Percentiles rank a stretch among this genome's conserved stretches.
Evolutionary conservation across 2,888 invertebrate species (phyloP).

Genomic region (Microplitis manilae): DNA sequence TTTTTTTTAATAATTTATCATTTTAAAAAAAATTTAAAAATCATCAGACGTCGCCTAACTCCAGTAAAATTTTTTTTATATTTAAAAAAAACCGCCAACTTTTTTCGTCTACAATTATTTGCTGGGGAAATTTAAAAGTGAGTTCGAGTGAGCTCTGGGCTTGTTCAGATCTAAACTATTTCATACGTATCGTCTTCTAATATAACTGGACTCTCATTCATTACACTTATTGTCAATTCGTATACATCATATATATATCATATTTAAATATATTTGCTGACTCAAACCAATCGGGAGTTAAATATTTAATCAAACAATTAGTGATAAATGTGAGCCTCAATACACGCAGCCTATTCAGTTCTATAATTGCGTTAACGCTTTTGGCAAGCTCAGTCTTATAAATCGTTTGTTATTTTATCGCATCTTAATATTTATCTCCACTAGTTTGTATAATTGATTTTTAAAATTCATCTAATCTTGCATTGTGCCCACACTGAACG

Average conservation of each 20-base stretch:
- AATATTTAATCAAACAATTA: slow-evolving; percentile 14
- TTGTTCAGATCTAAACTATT: slow-evolving; percentile 46
- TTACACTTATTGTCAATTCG: neutral
- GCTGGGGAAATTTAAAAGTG: slow-evolving; percentile 28
- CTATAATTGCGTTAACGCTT: slow-evolving; percentile 50
- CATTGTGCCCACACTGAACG: slow-evolving; percentile 59
- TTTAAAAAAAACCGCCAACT: slow-evolving; percentile 23
- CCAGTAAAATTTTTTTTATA: too few species aligned
- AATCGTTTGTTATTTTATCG: slow-evolving; percentile 55
- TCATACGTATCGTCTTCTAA: slow-evolving; percentile 34
- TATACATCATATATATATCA: neutral
- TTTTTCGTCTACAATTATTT: slow-evolving; percentile 19
- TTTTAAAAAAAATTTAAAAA: too few species aligned
- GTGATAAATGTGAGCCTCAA: slow-evolving; percentile 42
- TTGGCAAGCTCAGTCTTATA: slow-evolving; percentile 69
- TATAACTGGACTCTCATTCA: slow-evolving; percentile 31
- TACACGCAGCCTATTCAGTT: slow-evolving; percentile 46
- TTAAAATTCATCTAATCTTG: slow-evolving; percentile 47
- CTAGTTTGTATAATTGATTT: slow-evolving; percentile 24
- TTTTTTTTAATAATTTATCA: too few species aligned
- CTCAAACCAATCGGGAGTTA: slow-evolving; percentile 45
- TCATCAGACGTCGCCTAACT: too few species aligned
- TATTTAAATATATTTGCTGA: neutral
- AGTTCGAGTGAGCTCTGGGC: slow-evolving; percentile 45
- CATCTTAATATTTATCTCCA: slow-evolving; percentile 46